Base-by-base conservation (phyloP, 2,113 vertebrate species). In the Passer montanus region DNA sequence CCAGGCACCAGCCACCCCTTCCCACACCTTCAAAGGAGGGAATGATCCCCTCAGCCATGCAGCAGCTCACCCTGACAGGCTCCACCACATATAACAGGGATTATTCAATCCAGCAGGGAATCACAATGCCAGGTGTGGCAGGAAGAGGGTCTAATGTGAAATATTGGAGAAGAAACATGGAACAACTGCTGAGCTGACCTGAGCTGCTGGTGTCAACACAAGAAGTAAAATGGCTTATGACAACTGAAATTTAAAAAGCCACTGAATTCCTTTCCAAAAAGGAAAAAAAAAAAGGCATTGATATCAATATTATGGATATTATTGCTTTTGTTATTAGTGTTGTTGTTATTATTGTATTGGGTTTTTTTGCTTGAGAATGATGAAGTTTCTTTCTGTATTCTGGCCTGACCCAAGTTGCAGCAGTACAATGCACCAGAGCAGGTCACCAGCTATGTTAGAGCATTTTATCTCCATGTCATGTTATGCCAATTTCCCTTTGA, bases 1-100 rank as follows among this genome's bases (percentile, higher is more conserved):
- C n/a, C 2, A 41, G 0, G 28, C 19, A 75, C 24, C 7, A 2
- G 6, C 17, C 43, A 41, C 7, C 19, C 16, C 33, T 72, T 72
- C 37, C 46, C 46, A 44, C 0, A 0, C 24, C 22, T 44, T 50
- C 9, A 0, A 7, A 60, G 52, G 21, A 77, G 12, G 10, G 18
- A 13, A 77, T 4, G 0, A 24, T 44, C 16, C 59, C 49, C 39
- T 39, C 0, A 0, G 31, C 66, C 58, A 5, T 2, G n/a, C 41
- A 50, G 47, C 55, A 43, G 19, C 37, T 87, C 69, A 17, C 22
- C 15, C n/a, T 31, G 86, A 18, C 28, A 15, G 43, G 47, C 56
- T 74, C 5, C 4, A 74, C 17, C 6, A 3, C 2, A 9, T 31
- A 6, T 13, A 43, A 37, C 0, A 2, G 26, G 37, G 27, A 33